Conservation (phyloP, 2,113 vertebrate species). For the Motacilla alba region DNA sequence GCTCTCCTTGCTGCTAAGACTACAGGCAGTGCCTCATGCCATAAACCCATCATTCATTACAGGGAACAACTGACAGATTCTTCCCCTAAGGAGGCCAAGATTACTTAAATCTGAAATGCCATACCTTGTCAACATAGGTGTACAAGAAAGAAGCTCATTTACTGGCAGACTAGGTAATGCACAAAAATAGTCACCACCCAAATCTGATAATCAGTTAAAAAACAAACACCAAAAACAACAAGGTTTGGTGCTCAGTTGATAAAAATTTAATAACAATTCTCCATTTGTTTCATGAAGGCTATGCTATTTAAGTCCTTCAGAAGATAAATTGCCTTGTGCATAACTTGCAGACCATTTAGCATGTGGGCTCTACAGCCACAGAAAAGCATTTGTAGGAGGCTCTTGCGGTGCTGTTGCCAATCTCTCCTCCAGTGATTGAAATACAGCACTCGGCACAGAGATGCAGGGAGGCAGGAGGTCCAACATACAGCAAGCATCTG, state of each 20-base stretch:
- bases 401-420: neutral
- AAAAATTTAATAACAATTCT: neutral
- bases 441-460: neutral
- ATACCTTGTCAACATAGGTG: conserved; percentile 1
- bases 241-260: neutral
- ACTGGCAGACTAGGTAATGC: neutral
- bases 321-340: neutral
- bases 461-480: neutral
- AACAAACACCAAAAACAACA: neutral
- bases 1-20: neutral
- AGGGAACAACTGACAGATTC: conserved; percentile 33
- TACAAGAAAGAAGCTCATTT: neutral
- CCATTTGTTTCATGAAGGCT: neutral
- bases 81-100: conserved; percentile 26
- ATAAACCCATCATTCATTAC: conserved; percentile 28
- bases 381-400: neutral
- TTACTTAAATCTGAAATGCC: conserved; percentile 8
- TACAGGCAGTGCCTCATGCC: neutral
- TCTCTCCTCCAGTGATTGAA: fast-evolving
- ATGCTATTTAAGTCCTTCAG: neutral
- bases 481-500: neutral
- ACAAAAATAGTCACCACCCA: neutral
- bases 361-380: neutral
- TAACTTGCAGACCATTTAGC: neutral
- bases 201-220: neutral